Conservation (phyloP, 2,797 vertebrate genomes). For the Oryzias sinensis region DNA sequence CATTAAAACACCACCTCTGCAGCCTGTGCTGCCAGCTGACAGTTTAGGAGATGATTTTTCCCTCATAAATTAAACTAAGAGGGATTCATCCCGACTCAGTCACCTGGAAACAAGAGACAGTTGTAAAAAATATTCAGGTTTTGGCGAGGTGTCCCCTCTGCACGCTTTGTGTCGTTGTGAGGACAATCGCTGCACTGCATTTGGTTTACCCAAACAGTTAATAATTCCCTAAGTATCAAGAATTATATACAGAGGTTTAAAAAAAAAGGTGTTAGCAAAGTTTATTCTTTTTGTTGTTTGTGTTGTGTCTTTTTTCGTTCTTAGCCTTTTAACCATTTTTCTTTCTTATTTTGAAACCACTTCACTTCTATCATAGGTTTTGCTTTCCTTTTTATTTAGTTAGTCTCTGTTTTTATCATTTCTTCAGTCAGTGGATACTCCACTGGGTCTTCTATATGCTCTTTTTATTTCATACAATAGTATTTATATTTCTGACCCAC, state of each 20-base stretch:
- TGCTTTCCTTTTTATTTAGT: too few species aligned
- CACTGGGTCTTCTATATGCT: too few species aligned
- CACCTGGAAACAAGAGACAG: conserved; percentile 39
- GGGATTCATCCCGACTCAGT: conserved; percentile 25
- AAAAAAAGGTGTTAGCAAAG: conserved; percentile 7
- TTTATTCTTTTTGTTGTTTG: conserved; percentile 12
- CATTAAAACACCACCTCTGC: conserved; percentile 44
- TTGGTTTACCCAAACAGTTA: background rate
- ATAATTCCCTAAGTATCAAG: background rate
- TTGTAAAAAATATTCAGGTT: conserved; percentile 19
- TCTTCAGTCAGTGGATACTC: too few species aligned
- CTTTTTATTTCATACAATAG: too few species aligned
- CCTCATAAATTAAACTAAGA: conserved; percentile 17
- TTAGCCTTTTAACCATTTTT: too few species aligned
- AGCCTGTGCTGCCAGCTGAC: conserved; percentile 19
- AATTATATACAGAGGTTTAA: background rate
- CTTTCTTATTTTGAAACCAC: too few species aligned
- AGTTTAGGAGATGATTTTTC: conserved; percentile 2
- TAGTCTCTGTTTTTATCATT: too few species aligned
- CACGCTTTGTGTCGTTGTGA: background rate
- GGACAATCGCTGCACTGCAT: background rate
- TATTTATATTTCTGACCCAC: too few species aligned
- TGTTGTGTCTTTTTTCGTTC: too few species aligned
- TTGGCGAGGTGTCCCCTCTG: conserved; percentile 1
- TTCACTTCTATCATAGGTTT: too few species aligned